These are phyloP conservation scores for Plumapathes pennacea DNA, from an alignment of 92 coral and sea anemone genomes.

Conservation along the genomic window DNA sequence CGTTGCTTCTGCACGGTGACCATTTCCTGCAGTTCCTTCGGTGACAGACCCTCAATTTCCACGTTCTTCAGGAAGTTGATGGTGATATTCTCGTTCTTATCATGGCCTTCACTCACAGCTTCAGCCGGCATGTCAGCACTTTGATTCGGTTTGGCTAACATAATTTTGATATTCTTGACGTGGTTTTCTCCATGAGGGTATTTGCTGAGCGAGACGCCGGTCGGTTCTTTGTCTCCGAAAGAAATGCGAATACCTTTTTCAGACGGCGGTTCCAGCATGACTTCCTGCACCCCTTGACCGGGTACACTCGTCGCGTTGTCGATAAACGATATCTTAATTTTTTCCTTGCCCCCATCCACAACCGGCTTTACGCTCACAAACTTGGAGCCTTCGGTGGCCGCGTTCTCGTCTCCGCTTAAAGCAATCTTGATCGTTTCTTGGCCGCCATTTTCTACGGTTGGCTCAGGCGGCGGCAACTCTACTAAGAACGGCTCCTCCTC, in stretches of 20 bases:
- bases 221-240: too few relatives aligned
- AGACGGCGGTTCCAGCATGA: too few relatives aligned
- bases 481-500: slow-evolving; percentile 57
- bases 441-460: slow-evolving; percentile 36
- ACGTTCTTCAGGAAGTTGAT: slow-evolving; percentile 14
- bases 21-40: slow-evolving; percentile 10
- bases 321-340: slow-evolving; percentile 72
- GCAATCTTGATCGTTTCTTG: slow-evolving; percentile 72
- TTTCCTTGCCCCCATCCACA: slow-evolving; percentile 43
- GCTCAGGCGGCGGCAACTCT: slow-evolving; percentile 47
- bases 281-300: too few relatives aligned
- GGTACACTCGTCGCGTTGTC: slow-evolving; percentile 19
- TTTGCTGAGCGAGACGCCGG: too few relatives aligned
- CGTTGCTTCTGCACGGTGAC: slow-evolving; percentile 34
- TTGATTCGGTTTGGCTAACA: too few relatives aligned
- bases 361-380: slow-evolving; percentile 50
- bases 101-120: too few relatives aligned
- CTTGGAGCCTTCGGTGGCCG: slow-evolving; percentile 37
- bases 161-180: too few relatives aligned
- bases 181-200: too few relatives aligned
- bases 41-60: neutral
- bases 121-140: too few relatives aligned
- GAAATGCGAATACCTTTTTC: too few relatives aligned
- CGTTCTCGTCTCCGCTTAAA: slow-evolving; percentile 58
- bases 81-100: slow-evolving; percentile 29